Evolutionary conservation across 2,113 vertebrate species (phyloP).

Genomic region (Dasypus novemcinctus): DNA sequence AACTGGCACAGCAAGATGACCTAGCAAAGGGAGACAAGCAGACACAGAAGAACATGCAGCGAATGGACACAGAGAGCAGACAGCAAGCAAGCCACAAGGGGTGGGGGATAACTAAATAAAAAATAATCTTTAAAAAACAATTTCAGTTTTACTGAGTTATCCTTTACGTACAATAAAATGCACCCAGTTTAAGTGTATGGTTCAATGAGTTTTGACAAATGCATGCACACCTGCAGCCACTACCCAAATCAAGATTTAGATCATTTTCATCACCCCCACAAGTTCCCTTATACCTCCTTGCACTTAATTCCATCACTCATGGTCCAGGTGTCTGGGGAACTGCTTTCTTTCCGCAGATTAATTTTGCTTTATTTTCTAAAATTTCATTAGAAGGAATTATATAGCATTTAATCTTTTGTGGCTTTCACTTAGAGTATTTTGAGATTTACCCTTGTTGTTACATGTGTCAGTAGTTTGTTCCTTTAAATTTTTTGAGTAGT

Average conservation of each 20-base stretch:
- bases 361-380: neutral
- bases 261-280: neutral
- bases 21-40: no score
- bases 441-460: neutral
- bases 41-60: no score
- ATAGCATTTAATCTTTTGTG: neutral
- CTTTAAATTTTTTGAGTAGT: neutral
- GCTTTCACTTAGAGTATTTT: neutral
- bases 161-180: neutral
- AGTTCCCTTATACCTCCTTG: no score
- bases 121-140: no score
- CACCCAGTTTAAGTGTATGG: neutral
- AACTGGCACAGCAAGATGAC: no score
- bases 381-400: neutral
- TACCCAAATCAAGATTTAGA: neutral
- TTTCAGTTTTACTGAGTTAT: neutral
- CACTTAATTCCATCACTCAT: accelerated
- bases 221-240: neutral
- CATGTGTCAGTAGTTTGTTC: neutral
- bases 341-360: neutral
- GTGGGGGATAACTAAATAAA: no score
- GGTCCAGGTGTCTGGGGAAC: neutral
- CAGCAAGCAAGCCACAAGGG: no score
- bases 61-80: no score
- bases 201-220: neutral